Evolutionary conservation across 2,888 invertebrate species (phyloP).

Genomic region (Nymphalis urticae): DNA sequence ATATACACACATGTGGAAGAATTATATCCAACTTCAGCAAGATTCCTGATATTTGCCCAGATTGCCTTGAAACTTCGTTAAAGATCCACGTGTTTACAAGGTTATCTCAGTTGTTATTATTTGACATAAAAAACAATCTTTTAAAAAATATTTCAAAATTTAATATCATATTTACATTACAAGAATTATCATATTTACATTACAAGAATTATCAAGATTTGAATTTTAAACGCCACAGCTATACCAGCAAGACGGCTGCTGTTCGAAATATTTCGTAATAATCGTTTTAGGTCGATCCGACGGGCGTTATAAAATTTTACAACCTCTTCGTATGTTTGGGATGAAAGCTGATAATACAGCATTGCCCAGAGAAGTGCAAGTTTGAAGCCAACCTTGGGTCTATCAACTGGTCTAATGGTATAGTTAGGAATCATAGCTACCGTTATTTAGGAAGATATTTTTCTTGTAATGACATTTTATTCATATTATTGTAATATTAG

Average conservation of each 20-base stretch:
- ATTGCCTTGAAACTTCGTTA: no score
- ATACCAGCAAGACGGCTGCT: conserved; percentile 26
- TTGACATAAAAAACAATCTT: no score
- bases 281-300: conserved; percentile 32
- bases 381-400: not conserved
- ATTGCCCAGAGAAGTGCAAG: conserved; percentile 13
- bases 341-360: conserved; percentile 32
- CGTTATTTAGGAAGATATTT: not conserved
- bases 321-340: conserved; percentile 27
- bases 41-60: no score
- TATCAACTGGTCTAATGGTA: conserved; percentile 1
- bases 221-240: conserved; percentile 8
- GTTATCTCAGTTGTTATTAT: no score
- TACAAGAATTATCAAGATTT: not conserved
- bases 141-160: no score
- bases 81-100: no score
- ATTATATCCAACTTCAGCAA: no score
- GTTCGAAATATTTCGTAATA: conserved; percentile 34
- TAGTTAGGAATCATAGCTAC: conserved; percentile 2
- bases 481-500: no score
- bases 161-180: no score
- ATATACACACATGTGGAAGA: no score
- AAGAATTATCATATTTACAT: no score
- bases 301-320: conserved; percentile 37
- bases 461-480: not conserved